Evolutionary conservation across 2,888 invertebrate species (phyloP).

Genomic region (Apomyelois bistriatella): DNA sequence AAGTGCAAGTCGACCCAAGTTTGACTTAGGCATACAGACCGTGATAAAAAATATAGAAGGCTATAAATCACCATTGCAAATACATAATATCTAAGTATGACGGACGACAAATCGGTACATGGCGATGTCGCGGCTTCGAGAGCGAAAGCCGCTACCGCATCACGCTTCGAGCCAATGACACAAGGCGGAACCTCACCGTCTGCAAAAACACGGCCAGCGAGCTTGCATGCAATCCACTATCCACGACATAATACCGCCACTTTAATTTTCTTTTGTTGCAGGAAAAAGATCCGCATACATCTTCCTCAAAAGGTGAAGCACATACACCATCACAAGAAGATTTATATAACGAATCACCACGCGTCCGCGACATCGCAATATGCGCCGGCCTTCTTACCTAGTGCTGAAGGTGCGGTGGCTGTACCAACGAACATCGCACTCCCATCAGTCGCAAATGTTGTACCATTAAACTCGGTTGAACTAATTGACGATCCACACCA

Average conservation of each 20-base stretch:
- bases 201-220: constrained; percentile 36
- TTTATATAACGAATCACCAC: constrained; percentile 74
- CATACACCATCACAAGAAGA: constrained; percentile 77
- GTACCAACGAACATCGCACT: constrained; percentile 55
- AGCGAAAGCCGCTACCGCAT: constrained; percentile 67
- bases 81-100: constrained; percentile 33
- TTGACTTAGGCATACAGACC: constrained; percentile 23
- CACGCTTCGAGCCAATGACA: constrained; percentile 66
- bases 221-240: constrained; percentile 54
- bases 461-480: constrained; percentile 58
- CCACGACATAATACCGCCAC: constrained; percentile 41
- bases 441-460: constrained; percentile 50
- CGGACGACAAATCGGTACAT: constrained; percentile 29
- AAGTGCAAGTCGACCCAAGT: constrained; percentile 47
- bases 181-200: constrained; percentile 52
- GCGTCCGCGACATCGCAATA: constrained; percentile 66
- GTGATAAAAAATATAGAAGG: constrained; percentile 33
- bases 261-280: constrained; percentile 65
- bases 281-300: constrained; percentile 79
- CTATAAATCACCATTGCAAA: constrained; percentile 35
- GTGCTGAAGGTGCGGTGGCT: constrained; percentile 62
- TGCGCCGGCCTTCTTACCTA: constrained; percentile 69
- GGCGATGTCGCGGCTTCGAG: constrained; percentile 42
- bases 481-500: constrained; percentile 52
- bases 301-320: constrained; percentile 79